phyloP scores from a whole-genome alignment of 1,140 invertebrate species.

The Platyscapa corneri region DNA sequence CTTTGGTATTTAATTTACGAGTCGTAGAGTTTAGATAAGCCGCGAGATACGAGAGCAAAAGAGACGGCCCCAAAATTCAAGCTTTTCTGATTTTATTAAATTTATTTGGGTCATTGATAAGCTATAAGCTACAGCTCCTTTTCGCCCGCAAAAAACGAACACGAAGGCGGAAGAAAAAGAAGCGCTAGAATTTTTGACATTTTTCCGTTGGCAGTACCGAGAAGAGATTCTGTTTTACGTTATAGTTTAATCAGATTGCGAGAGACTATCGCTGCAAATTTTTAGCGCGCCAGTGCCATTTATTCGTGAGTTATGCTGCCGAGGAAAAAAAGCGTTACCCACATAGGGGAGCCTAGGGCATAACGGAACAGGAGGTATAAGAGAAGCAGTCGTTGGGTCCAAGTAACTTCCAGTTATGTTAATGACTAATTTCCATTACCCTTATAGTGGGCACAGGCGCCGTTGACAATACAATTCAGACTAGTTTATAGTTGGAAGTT shows the following conservation, averaged over 20 bases:
- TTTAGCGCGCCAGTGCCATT: slow-evolving; percentile 17
- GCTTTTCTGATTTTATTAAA: neutral
- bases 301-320: slow-evolving; percentile 34
- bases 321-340: slow-evolving; percentile 34
- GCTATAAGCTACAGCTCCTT: no score
- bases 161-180: no score
- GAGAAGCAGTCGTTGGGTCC: slow-evolving; percentile 4
- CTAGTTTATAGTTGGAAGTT: neutral
- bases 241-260: neutral
- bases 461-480: slow-evolving; percentile 30
- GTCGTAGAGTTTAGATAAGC: neutral
- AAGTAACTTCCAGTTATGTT: slow-evolving; percentile 47
- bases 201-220: neutral
- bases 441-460: neutral
- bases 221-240: neutral
- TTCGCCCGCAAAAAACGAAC: no score
- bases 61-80: neutral
- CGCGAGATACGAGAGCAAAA: neutral
- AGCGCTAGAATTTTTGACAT: neutral
- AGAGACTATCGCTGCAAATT: slow-evolving; percentile 11
- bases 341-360: slow-evolving; percentile 18
- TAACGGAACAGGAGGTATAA: slow-evolving; percentile 32
- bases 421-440: slow-evolving; percentile 50
- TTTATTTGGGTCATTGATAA: neutral
- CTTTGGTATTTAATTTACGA: neutral